phyloP scores from a whole-genome alignment of 2,888 invertebrate genomes.

The Biston stratarius region DNA sequence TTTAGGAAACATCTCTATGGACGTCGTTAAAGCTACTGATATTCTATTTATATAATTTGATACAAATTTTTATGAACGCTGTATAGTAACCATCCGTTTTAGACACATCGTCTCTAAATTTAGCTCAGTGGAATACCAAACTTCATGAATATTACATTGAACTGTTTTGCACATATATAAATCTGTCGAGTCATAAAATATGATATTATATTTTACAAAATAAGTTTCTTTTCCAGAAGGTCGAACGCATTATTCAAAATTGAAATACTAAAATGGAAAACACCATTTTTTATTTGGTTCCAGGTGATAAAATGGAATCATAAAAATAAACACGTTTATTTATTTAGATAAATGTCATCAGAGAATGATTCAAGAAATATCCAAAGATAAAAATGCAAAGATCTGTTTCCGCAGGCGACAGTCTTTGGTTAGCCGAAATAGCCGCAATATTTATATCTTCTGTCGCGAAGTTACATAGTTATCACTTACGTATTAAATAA shows the following conservation, averaged over 20 bases:
- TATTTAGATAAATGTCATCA: constrained; percentile 13
- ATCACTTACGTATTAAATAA: constrained; percentile 41
- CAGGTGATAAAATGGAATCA: constrained; percentile 1
- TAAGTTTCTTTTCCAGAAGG: not conserved
- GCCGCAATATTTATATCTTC: constrained; percentile 39
- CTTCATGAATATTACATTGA: not conserved
- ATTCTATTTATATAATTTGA: constrained; percentile 29
- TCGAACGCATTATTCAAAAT: not conserved
- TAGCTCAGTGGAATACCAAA: constrained; percentile 1
- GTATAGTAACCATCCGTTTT: constrained; percentile 32
- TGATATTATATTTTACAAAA: not conserved
- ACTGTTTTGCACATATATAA: constrained; percentile 9
- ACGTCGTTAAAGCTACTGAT: constrained; percentile 10
- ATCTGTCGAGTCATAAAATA: not conserved
- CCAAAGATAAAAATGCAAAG: constrained; percentile 34
- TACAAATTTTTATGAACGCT: constrained; percentile 38
- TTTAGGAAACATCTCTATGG: constrained; percentile 13
- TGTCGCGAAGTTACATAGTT: constrained; percentile 41
- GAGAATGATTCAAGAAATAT: constrained; percentile 15
- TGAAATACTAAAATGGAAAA: not conserved
- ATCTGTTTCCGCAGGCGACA: constrained; percentile 50
- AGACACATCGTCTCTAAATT: constrained; percentile 28
- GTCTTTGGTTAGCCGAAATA: constrained; percentile 64
- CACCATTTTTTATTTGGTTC: constrained; percentile 1
- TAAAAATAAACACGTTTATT: constrained; percentile 9